phyloP scores from a whole-genome alignment of 1,140 invertebrate genomes.

The Leptopilina boulardi region DNA sequence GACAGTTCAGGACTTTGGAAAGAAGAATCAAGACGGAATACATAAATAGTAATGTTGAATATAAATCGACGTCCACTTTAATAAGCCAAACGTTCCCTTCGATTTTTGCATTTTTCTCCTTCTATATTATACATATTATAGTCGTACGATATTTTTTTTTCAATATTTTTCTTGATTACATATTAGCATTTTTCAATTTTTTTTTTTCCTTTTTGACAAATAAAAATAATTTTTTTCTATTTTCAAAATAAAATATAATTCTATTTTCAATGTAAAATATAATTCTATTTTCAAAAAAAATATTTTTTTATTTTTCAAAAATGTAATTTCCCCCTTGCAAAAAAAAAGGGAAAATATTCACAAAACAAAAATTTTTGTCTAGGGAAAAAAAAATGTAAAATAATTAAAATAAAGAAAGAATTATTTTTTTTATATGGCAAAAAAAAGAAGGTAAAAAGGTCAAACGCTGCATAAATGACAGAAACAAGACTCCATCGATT shows the following conservation, averaged over 20 bases:
- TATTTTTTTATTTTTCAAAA: too few species aligned
- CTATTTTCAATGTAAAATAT: too few species aligned
- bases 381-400: conserved; percentile 16
- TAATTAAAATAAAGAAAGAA: conserved; percentile 27
- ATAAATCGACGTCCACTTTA: conserved; percentile 54
- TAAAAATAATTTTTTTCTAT: too few species aligned
- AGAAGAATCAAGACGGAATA: conserved; percentile 54
- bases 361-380: conserved; percentile 4
- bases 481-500: conserved; percentile 13
- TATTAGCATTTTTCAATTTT: too few species aligned
- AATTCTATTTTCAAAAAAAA: conserved; percentile 45
- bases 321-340: too few species aligned
- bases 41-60: conserved; percentile 57
- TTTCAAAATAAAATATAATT: too few species aligned
- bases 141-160: neutral
- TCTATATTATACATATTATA: conserved; percentile 34
- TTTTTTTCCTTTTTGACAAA: too few species aligned
- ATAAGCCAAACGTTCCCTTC: conserved; percentile 51
- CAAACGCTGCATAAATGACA: conserved; percentile 13
- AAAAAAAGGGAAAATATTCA: too few species aligned
- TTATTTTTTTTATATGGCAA: conserved; percentile 39
- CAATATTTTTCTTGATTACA: too few species aligned
- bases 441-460: conserved; percentile 15
- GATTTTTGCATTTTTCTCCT: conserved; percentile 45
- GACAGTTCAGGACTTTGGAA: conserved; percentile 41